phyloP scores from a whole-genome alignment of 37 sponge, comb jelly and placozoan genomes.

The Tethya wilhelma region DNA sequence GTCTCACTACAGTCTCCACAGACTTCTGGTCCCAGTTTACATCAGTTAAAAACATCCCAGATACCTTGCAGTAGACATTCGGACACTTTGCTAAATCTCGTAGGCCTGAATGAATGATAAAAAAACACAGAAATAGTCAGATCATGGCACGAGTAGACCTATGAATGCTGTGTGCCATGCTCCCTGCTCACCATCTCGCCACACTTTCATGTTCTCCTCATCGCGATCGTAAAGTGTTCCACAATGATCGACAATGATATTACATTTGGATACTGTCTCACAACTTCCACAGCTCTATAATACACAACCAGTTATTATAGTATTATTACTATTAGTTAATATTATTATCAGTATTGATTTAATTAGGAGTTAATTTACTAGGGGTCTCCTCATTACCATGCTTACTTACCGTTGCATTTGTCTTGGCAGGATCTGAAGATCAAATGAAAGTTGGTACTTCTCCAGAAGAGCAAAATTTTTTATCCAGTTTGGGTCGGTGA shows the following conservation, averaged over 20 bases:
- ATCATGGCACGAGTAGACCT: neutral
- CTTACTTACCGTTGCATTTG: slow-evolving; percentile 51
- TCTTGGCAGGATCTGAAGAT: slow-evolving; percentile 64
- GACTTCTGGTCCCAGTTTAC: slow-evolving; percentile 43
- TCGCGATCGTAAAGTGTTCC: slow-evolving; percentile 76
- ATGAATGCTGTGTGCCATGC: too few relatives aligned
- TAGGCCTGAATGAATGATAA: slow-evolving; percentile 41
- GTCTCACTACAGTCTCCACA: slow-evolving; percentile 47
- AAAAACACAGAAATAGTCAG: neutral
- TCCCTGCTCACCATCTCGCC: slow-evolving; percentile 90
- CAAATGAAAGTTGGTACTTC: slow-evolving; percentile 81
- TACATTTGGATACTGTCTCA: slow-evolving; percentile 56
- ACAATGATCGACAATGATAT: slow-evolving; percentile 82
- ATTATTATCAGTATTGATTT: too few relatives aligned
- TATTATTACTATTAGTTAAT: neutral
- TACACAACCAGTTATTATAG: neutral
- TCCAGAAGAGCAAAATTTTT: slow-evolving; percentile 65
- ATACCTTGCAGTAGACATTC: slow-evolving; percentile 72
- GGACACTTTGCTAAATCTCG: slow-evolving; percentile 56
- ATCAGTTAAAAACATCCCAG: slow-evolving; percentile 76
- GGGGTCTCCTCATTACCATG: neutral
- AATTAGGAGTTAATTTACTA: neutral
- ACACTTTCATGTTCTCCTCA: slow-evolving; percentile 59
- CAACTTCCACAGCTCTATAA: slow-evolving; percentile 60
- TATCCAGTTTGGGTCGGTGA: slow-evolving; percentile 77